Conservation (phyloP, 1,140 invertebrate species). For the Neodiprion virginianus region DNA sequence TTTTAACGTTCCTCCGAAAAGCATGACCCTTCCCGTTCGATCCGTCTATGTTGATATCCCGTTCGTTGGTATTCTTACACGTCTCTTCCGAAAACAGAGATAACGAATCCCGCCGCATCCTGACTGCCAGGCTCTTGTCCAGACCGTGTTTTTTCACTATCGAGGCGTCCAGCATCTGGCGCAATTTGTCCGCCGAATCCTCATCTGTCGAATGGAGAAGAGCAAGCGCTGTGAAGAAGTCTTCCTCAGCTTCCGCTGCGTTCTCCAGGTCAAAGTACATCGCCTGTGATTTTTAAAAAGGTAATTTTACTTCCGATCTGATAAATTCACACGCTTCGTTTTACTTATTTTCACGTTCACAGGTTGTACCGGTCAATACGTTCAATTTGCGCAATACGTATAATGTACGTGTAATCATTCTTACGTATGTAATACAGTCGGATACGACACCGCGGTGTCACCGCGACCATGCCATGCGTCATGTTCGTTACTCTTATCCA, state of each 20-base stretch:
- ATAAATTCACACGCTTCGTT: background rate
- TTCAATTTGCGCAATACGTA: background rate
- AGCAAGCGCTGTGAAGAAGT: conserved; percentile 35
- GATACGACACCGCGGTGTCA: too few species aligned
- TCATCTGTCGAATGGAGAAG: conserved; percentile 40
- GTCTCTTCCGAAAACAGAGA: too few species aligned
- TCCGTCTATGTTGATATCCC: too few species aligned
- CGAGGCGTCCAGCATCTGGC: conserved; percentile 34
- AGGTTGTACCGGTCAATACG: background rate
- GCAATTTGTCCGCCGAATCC: conserved; percentile 38
- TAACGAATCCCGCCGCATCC: conserved; percentile 15
- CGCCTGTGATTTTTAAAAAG: background rate
- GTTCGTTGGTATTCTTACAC: too few species aligned
- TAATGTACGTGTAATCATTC: background rate
- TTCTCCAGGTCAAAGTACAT: conserved; percentile 16
- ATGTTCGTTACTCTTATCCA: too few species aligned
- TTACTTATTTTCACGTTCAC: too few species aligned
- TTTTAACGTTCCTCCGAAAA: too few species aligned
- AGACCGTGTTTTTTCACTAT: conserved; percentile 36
- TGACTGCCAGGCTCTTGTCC: conserved; percentile 24
- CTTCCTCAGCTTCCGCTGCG: conserved; percentile 24
- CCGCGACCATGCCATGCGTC: too few species aligned
- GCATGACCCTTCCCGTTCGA: too few species aligned
- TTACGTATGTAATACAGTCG: background rate
- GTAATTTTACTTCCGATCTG: background rate